These are phyloP conservation scores for Myathropa florea DNA, from an alignment of 2,888 invertebrate genomes.

Conservation along the genomic window DNA sequence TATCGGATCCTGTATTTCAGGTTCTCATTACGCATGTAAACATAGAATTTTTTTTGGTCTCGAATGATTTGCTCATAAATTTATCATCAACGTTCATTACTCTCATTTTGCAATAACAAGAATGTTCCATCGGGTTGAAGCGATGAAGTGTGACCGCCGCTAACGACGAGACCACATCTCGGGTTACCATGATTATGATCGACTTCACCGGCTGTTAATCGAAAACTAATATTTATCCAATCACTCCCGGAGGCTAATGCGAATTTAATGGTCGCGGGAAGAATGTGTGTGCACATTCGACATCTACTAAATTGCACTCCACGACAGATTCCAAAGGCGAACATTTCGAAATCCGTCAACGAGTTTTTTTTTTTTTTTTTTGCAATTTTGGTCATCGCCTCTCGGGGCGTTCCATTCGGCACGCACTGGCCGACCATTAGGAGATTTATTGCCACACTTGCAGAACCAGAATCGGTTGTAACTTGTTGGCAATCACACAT, in stretches of 20 bases:
- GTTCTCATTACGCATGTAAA: neutral
- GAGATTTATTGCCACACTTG: conserved; percentile 57
- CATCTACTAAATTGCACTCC: neutral
- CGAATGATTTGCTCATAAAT: neutral
- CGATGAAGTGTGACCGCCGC: neutral
- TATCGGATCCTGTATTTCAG: too few species aligned
- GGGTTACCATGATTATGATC: neutral
- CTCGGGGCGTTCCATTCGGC: neutral
- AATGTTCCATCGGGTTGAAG: neutral
- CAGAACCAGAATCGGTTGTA: conserved; percentile 49
- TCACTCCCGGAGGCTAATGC: conserved; percentile 34
- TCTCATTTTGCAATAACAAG: neutral
- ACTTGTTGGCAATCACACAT: conserved; percentile 30
- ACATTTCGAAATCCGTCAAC: conserved; percentile 30
- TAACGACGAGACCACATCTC: neutral
- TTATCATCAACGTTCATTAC: neutral
- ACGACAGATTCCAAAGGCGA: neutral
- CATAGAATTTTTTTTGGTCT: neutral
- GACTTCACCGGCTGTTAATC: conserved; percentile 22
- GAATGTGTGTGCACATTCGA: conserved; percentile 16
- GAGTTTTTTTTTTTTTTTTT: conserved; percentile 22
- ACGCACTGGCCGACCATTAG: conserved; percentile 27
- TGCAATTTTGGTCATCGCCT: conserved; percentile 53
- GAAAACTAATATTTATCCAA: conserved; percentile 65
- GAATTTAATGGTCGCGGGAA: conserved; percentile 56